Conservation (phyloP, 1,140 invertebrate genomes). For the Megalonaias nervosa region DNA sequence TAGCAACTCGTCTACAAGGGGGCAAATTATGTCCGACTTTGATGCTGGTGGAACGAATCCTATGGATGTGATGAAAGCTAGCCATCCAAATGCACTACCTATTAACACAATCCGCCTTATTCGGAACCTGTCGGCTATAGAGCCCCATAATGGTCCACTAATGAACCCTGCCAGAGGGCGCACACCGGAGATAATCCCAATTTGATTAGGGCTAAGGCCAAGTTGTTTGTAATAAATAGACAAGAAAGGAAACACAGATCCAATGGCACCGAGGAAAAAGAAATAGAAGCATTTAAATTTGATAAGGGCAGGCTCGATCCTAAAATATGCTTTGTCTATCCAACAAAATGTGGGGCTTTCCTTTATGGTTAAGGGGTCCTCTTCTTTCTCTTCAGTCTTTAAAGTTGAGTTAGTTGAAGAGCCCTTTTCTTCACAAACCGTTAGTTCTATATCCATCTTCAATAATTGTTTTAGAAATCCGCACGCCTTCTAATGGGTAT, state of each 20-base stretch:
- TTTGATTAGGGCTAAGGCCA: constrained; percentile 35
- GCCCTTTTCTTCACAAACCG: too few relatives aligned
- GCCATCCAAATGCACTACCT: constrained; percentile 26
- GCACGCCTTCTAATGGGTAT: too few relatives aligned
- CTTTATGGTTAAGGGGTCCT: too few relatives aligned
- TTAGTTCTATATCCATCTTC: too few relatives aligned
- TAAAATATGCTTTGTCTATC: constrained; percentile 1
- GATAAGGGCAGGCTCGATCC: constrained; percentile 5
- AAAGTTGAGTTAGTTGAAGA: too few relatives aligned
- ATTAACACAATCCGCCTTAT: constrained; percentile 22
- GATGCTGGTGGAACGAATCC: constrained; percentile 22
- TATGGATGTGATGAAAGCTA: constrained; percentile 24
- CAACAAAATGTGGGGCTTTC: too few relatives aligned
- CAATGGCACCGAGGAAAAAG: constrained; percentile 28
- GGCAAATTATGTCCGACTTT: constrained; percentile 13
- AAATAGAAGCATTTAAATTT: constrained; percentile 35
- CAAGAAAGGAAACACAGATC: constrained; percentile 31
- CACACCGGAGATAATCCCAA: constrained; percentile 31
- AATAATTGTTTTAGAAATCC: too few relatives aligned
- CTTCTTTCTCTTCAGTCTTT: too few relatives aligned
- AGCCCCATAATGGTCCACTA: constrained; percentile 30
- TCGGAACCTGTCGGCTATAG: constrained; percentile 30
- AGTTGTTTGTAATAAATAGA: constrained; percentile 36
- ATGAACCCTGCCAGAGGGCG: constrained; percentile 28
- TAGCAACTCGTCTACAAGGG: constrained; percentile 16